Base-by-base conservation (phyloP, 2,113 vertebrate species). In the Gnathonemus echidnorhynchus region DNA sequence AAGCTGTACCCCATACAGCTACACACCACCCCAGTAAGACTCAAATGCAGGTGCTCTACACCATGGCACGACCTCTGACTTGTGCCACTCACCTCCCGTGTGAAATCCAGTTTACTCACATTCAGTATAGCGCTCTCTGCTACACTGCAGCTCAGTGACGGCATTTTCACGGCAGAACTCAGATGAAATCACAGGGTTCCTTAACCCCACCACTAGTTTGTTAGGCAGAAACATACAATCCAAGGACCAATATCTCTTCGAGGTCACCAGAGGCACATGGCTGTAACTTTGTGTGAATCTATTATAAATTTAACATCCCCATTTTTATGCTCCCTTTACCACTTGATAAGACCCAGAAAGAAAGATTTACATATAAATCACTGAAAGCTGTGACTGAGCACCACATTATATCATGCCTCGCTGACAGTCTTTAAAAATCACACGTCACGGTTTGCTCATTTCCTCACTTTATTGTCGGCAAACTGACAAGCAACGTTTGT, bases 401-500 rank as follows among this genome's bases (percentile, higher is more conserved):
- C 1, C 10, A 31, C n/a, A 66, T 66, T n/a, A 9, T 3, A 8
- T 70, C 31, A 74, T 5, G 11, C 35, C 10, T 13, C 31, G 11
- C 13, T 35, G 66, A 35, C 66, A 17, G 13, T 35, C 27, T 39
- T 77, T 42, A 80, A 80, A 42, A 42, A 77, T 13, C 74, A 77
- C 74, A 42, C 31, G 5, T 77, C 11, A 19, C 15, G 1, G 35
- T 77, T 77, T 77, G 74, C 74, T 77, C 74, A 80, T 39, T 80
- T 80, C 19, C 31, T 80, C 74, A 80, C 74, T 80, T 80, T 80
- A 80, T 80, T 80, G 35, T 42, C 15, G 35, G 74, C 74, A 80
- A 39, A 19, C 35, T 39, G 31, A 80, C 74, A 42, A 42, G 13
- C 74, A 42, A 90, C 93, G 91, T 95, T 93, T 96, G 94, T 96